A percentile compares a stretch with the other conserved stretches of the same genome.
These are phyloP conservation scores for Galerucella pusilla DNA, from an alignment of 2,888 invertebrate species.

Conservation along the genomic window DNA sequence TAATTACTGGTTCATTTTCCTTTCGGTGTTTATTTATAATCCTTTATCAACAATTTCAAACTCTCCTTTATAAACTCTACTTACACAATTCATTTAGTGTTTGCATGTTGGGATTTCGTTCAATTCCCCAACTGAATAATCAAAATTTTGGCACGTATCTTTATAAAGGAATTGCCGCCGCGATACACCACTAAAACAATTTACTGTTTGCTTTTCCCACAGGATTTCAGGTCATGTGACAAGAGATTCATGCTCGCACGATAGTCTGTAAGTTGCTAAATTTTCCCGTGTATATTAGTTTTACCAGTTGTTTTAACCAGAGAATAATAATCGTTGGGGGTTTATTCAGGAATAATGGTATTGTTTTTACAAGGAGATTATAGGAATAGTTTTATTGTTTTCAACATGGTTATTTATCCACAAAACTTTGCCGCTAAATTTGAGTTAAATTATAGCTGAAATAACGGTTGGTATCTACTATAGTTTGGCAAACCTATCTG, in stretches of 20 bases:
- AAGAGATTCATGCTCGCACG: conserved; percentile 15
- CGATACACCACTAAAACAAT: conserved; percentile 44
- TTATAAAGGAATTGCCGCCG: conserved; percentile 41
- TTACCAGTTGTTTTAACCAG: not conserved
- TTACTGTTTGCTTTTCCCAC: conserved; percentile 49
- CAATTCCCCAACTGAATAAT: conserved; percentile 35
- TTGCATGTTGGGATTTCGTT: not conserved
- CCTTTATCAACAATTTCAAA: too few relatives aligned
- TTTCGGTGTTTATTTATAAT: too few relatives aligned
- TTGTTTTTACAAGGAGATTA: not conserved
- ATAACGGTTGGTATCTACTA: too few relatives aligned
- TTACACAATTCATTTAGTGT: not conserved
- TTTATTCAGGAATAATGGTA: not conserved
- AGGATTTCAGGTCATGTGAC: conserved; percentile 45
- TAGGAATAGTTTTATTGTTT: not conserved
- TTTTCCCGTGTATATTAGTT: conserved; percentile 1
- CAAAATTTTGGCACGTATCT: conserved; percentile 45
- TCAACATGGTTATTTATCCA: not conserved
- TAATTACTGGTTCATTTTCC: too few relatives aligned
- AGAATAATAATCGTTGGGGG: not conserved
- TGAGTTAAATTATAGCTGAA: too few relatives aligned
- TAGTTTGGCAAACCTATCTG: too few relatives aligned
- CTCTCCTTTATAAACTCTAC: not conserved
- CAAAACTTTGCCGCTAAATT: too few relatives aligned
- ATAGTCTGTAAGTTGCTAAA: conserved; percentile 15